Evolutionary conservation across 2,113 vertebrate species (phyloP), one percentile per base, ranked within the genome.

Genomic region (Rhynchopsitta pachyrhyncha): DNA sequence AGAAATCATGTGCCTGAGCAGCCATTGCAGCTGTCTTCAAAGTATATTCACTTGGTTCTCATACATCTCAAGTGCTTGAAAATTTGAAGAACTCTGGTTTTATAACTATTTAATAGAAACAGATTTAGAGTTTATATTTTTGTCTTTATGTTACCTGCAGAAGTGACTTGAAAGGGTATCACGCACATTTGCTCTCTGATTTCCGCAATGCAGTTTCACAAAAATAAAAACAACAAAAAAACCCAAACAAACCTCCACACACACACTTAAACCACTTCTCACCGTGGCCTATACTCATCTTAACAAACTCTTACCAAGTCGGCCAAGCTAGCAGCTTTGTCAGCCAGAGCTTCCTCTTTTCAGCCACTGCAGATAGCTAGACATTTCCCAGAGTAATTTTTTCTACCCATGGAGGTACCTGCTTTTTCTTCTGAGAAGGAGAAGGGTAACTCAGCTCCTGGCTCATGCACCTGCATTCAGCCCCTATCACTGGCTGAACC

Each of bases 161-260:
- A 86, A 86, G 37, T 44, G 22, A 35, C 49, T 66, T 60, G 35
- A 33, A 78, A 79, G 13, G 8, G 31, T 66, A 42, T 37, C 69
- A 37, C 6, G 8, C 31, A 29, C 10, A 24, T 68, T 62, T 39
- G 27, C 24, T 81, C 18, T n/a, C 18, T 9, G 10, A 50, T 25
- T 57, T 67, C 39, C 57, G 11, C 27, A 66, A 28, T 16, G 4
- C 14, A 27, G 44, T 55, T 80, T 80, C 50, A 82, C 29, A 88
- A 63, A 85, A 3, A 4, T 28, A 67, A 77, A 89, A 53, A 17
- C 3, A 17, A 35, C 20, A 66, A 60, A 4, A 4, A 22, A 23
- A 13, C 8, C 57, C 6, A 28, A n/a, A 46, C 6, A 28, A n/a
- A 46, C 2, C 1, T 12, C 1, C 13, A 41, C 6, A 28, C 6